A percentile compares a stretch with the other conserved stretches of the same genome.
phyloP scores from a whole-genome alignment of 2,888 invertebrate genomes.

The Leucania comma region DNA sequence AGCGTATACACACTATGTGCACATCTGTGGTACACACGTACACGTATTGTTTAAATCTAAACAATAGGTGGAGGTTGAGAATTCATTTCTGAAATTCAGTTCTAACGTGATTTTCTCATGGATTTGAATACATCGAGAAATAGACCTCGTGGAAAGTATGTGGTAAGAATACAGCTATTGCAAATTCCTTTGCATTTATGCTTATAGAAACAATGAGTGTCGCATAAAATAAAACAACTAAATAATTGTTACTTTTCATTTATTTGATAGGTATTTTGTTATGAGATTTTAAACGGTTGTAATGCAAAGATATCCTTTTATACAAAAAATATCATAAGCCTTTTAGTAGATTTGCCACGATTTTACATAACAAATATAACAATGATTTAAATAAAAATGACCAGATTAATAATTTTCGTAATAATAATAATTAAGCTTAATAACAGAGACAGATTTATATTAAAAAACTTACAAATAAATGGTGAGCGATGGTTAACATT shows the following conservation, averaged over 20 bases:
- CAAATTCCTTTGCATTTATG: too few species aligned
- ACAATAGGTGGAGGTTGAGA: too few species aligned
- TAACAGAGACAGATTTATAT: constrained; percentile 87
- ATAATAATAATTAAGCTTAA: constrained; percentile 87
- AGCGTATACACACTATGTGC: background rate
- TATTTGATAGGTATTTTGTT: constrained; percentile 85
- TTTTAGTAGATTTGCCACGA: constrained; percentile 87
- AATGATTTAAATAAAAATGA: constrained; percentile 91
- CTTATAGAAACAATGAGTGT: too few species aligned
- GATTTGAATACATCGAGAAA: too few species aligned
- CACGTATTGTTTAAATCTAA: too few species aligned
- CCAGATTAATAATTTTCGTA: constrained; percentile 90
- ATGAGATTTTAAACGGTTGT: constrained; percentile 89
- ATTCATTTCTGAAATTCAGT: too few species aligned
- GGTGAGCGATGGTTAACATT: constrained; percentile 90
- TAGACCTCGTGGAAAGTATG: too few species aligned
- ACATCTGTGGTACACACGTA: too few species aligned
- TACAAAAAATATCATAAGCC: constrained; percentile 88
- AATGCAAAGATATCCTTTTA: constrained; percentile 86
- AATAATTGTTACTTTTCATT: constrained; percentile 86
- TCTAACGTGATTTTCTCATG: too few species aligned
- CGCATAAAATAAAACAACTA: constrained; percentile 53
- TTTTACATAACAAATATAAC: constrained; percentile 89
- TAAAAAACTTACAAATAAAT: constrained; percentile 88
- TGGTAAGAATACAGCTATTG: too few species aligned